Evolutionary conservation across 1,140 invertebrate genomes (phyloP), one percentile per base, ranked within the genome.

Genomic region (Acyrthosiphon pisum): DNA sequence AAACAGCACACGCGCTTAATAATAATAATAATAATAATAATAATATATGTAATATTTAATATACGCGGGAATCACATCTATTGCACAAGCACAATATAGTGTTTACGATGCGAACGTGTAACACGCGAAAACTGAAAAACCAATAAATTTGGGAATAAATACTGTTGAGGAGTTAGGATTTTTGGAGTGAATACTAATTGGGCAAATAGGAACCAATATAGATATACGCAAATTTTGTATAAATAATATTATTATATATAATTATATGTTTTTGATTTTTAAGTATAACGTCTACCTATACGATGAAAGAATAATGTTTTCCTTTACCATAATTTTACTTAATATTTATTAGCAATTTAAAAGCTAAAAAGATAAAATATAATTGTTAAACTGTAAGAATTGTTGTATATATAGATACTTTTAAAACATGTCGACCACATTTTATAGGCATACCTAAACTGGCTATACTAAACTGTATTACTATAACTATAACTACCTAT

Each of bases 381-480:
- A 76, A n/a, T 23, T n/a, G 30, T 76, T 76, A n/a, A 76, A 76
- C 4, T 76, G 60, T 20, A n/a, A 18, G 14, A 76, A n/a, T n/a
- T 76, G 60, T n/a, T 76, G 23, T n/a, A 76, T n/a, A 76, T n/a
- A 18, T 76, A 76, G n/a, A 4, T 76, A 76, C 60, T 76, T 76
- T n/a, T 76, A 76, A 76, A 76, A 18, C n/a, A n/a, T 76, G 30
- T n/a, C 14, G n/a, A n/a, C 14, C 18, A n/a, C n/a, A 35, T 76
- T 76, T 76, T 35, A n/a, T 76, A n/a, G 30, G n/a, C 30, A 76
- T 18, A 68, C 23, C 53, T 53, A n/a, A n/a, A n/a, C n/a, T n/a
- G n/a, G n/a, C n/a, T n/a, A n/a, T n/a, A 76, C 60, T 76, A n/a
- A 76, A 76, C n/a, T 76, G n/a, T 76, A n/a, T 68, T 68, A 68